phyloP scores from a whole-genome alignment of 2,113 vertebrate species.

The Larimichthys crocea region DNA sequence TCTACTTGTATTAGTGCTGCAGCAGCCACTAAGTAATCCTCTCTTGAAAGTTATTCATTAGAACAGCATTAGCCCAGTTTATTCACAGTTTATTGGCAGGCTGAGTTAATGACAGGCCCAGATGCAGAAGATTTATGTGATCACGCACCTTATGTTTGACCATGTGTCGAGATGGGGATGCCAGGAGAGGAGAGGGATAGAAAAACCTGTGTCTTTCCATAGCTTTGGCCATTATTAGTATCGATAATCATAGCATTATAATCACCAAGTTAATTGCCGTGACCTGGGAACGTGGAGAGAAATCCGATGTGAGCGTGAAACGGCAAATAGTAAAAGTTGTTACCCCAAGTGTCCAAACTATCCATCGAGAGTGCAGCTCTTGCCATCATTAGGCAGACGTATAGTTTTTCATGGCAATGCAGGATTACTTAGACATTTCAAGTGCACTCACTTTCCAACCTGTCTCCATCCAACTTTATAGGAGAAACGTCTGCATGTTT shows the following conservation, averaged over 20 bases:
- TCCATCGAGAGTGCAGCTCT: background rate
- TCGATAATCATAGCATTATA: background rate
- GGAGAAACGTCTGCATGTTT: background rate
- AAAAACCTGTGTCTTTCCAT: background rate
- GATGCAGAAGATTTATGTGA: slow-evolving; percentile 61
- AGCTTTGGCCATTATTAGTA: background rate
- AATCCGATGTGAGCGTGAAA: background rate
- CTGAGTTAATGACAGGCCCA: slow-evolving; percentile 62
- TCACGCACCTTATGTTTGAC: slow-evolving; percentile 43
- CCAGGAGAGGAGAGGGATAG: background rate
- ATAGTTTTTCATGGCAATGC: background rate
- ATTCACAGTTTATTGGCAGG: slow-evolving; percentile 67
- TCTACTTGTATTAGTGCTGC: slow-evolving; percentile 43
- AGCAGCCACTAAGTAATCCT: slow-evolving; percentile 52
- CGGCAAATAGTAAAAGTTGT: too few relatives aligned
- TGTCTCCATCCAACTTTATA: background rate
- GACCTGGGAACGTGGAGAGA: background rate
- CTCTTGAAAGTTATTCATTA: slow-evolving; percentile 58
- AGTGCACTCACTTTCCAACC: background rate
- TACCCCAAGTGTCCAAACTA: background rate
- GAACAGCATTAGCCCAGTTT: slow-evolving; percentile 64
- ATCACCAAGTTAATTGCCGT: background rate
- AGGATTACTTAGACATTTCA: background rate
- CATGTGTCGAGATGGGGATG: slow-evolving; percentile 31
- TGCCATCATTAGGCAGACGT: background rate